These are phyloP conservation scores for Athene cunicularia DNA, from an alignment of 2,113 vertebrate species.

Conservation along the genomic window DNA sequence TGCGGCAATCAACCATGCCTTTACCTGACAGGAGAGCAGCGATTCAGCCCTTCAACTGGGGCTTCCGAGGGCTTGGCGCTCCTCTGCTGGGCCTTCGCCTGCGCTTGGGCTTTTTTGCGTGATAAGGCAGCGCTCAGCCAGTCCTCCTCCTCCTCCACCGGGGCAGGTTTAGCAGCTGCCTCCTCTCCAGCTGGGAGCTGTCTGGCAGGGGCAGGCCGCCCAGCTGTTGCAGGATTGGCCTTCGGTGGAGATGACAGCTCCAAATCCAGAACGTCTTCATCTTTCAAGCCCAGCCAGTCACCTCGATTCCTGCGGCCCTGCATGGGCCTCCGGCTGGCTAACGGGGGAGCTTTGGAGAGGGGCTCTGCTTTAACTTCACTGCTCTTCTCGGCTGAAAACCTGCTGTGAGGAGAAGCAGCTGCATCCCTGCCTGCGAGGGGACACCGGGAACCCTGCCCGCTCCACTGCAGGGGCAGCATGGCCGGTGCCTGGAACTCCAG, in stretches of 20 bases:
- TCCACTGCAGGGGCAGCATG: fast-evolving
- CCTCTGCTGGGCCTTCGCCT: conserved; percentile 50
- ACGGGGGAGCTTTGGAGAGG: conserved; percentile 56
- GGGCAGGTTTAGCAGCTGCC: too few relatives aligned
- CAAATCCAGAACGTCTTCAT: conserved; percentile 43
- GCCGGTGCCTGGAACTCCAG: neutral
- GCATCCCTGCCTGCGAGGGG: neutral
- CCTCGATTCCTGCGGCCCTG: conserved; percentile 60
- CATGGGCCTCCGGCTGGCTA: neutral
- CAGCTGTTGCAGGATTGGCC: neutral
- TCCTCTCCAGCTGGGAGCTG: too few relatives aligned
- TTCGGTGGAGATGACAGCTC: neutral
- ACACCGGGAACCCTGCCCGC: neutral
- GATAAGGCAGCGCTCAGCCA: conserved; percentile 81
- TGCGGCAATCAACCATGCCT: fast-evolving
- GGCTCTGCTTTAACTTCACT: conserved; percentile 67
- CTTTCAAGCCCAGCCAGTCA: conserved; percentile 86
- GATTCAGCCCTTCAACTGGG: neutral
- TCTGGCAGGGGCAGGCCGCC: neutral
- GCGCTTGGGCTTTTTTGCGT: conserved; percentile 74
- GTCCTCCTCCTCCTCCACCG: conserved; percentile 22
- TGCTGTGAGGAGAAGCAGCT: conserved; percentile 64
- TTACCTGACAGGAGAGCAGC: neutral
- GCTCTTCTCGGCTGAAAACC: conserved; percentile 82
- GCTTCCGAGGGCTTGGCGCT: neutral